These are phyloP conservation scores for Pomatorhinus ruficollis DNA, from an alignment of 2,113 vertebrate species.

Conservation along the genomic window DNA sequence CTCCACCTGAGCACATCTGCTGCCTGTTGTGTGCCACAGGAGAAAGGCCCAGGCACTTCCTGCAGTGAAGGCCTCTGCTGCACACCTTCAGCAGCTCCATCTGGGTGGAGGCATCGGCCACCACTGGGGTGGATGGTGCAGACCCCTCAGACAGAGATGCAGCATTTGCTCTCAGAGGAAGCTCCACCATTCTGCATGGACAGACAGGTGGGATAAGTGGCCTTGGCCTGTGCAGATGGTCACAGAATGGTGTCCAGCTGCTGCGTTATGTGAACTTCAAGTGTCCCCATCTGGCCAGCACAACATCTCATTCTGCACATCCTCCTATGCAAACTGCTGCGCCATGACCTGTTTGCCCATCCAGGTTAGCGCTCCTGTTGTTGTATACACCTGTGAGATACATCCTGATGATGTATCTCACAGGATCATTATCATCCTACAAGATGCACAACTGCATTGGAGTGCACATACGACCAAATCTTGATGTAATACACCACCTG, in stretches of 20 bases:
- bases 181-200: background rate
- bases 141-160: accelerated
- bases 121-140: background rate
- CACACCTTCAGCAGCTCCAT: background rate
- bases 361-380: background rate
- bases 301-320: background rate
- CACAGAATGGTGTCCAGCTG: background rate
- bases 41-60: background rate
- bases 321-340: accelerated
- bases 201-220: background rate
- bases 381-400: background rate
- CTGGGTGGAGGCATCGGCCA: background rate
- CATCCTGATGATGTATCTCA: background rate
- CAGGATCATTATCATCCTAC: background rate
- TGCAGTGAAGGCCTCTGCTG: accelerated
- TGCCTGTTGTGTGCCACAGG: background rate
- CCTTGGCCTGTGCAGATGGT: too few relatives aligned
- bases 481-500: background rate
- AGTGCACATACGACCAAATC: background rate
- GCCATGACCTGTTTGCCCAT: background rate
- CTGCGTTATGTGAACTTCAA: background rate
- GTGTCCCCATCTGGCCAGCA: background rate
- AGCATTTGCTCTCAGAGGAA: background rate
- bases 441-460: background rate
- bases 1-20: background rate